Conservation (phyloP, 2,888 invertebrate species). For the Cheilosia impressa region DNA sequence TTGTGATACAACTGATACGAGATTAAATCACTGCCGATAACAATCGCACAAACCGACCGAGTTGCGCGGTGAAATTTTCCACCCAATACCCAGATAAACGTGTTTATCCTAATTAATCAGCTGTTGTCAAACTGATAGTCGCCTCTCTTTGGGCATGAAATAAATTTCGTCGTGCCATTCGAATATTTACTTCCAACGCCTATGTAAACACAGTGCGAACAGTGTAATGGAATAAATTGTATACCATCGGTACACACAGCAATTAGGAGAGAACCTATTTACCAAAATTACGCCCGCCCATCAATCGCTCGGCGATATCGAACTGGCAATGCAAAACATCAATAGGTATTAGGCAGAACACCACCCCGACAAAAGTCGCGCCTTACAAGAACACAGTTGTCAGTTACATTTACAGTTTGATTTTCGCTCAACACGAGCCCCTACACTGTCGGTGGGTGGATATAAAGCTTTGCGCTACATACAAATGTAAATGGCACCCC, state of each 20-base stretch:
- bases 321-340: constrained; percentile 4
- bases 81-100: neutral
- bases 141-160: neutral
- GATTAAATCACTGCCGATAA: neutral
- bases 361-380: constrained; percentile 37
- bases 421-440: constrained; percentile 30
- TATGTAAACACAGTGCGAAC: neutral
- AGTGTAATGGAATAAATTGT: neutral
- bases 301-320: constrained; percentile 6
- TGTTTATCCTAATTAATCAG: neutral
- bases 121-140: neutral
- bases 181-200: neutral
- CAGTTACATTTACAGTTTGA: constrained; percentile 49
- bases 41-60: neutral
- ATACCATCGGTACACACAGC: neutral
- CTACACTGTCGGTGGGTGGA: neutral
- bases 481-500: neutral
- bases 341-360: neutral
- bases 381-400: constrained; percentile 47
- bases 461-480: constrained; percentile 25
- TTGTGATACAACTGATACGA: neutral
- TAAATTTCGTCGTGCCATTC: neutral
- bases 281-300: constrained; percentile 3
- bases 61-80: neutral
- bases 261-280: neutral